Evolutionary conservation across 2,888 invertebrate species (phyloP), one percentile per base, ranked within the genome.

Genomic region (Agonopterix alstromeriana): DNA sequence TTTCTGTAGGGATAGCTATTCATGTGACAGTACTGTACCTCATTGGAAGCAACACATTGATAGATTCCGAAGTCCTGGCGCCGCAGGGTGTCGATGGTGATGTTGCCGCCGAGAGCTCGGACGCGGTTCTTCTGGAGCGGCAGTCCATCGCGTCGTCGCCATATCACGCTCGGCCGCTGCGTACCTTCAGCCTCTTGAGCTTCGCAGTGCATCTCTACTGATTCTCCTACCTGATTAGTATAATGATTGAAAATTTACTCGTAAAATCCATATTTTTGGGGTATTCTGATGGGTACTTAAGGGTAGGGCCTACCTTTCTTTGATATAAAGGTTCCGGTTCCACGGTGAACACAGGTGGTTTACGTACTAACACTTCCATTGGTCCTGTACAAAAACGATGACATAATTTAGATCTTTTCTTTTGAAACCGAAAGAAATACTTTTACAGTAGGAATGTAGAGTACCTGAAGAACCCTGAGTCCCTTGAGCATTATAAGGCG

Each of bases 31-130:
- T 27, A 27, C 27, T 27, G 27, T 47, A 87, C 89, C 89, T 97
- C 97, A 80, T 98, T 98, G 55, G 94, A 93, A 17, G 97, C 97
- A 61, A 98, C 95, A 85, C 98, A 98, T 84, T 98, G 97, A 81
- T 98, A 98, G 75, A 94, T 95, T 44, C 98, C 98, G 80, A 98
- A 97, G 89, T 98, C 98, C 54, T 95, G 93, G 43, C 97, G 92
- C 8, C 95, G 91, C 62, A 98, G 90, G 64, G 94, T 94, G 68
- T 95, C 95, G 58, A 98, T 95, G 57, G 97, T 97, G 67, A 98
- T 92, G 88, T 98, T 98, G 8, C 98, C 98, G 45, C 94, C 95
- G 50, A 92, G 89, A 49, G 94, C 91, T 65, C 94, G 93, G 41
- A 93, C 93, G 8, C 97, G 91, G 73, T 91, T 94, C 68, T 94